Base-by-base conservation (phyloP, 2,888 invertebrate genomes). In the Brachypterus glaber region DNA sequence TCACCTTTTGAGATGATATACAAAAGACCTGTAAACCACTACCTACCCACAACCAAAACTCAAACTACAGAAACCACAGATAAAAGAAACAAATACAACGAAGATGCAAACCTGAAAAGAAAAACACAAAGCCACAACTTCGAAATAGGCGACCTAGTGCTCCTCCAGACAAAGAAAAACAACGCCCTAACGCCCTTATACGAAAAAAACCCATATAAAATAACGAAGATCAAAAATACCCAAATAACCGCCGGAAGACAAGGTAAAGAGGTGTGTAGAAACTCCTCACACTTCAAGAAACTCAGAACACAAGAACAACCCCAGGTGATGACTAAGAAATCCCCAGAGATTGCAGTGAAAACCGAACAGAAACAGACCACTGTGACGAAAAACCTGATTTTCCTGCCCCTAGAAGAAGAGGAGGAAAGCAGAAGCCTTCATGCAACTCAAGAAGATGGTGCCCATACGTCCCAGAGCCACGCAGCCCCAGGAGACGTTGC, bases 11-110 rank as follows among this genome's bases (percentile, higher is more conserved):
- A 35, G 25, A 8, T 32, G 5, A 5, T 42, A 4, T 35, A 39
- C 27, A 35, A 35, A 8, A 39, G 39, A 39, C 18, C 27, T 32
- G 26, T 42, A 14, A 39, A 39, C 7, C 32, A 26, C 17, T 39
- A 27, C 26, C n/a, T 39, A 25, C 38, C 34, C 16, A 35, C 15
- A 21, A 5, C 21, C 9, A 21, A 21, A 5, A 21, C 5, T 7
- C 21, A 21, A 5, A 9, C 5, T 21, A 21, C 9, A 21, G 7
- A 21, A 9, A 21, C 5, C 5, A 21, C 21, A 21, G 9, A 9
- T 21, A 9, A 21, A 21, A 21, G 21, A 5, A 12, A 18, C 11
- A 8, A 15, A 30, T 13, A 30, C 35, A 13, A 21, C 3, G 26
- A 33, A 27, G 5, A 11, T 8, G 4, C 13, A 37, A 8, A 17